Evolutionary conservation across 1,140 invertebrate genomes (phyloP), one percentile per base, ranked within the genome.

Genomic region (Trichonephila clavipes): DNA sequence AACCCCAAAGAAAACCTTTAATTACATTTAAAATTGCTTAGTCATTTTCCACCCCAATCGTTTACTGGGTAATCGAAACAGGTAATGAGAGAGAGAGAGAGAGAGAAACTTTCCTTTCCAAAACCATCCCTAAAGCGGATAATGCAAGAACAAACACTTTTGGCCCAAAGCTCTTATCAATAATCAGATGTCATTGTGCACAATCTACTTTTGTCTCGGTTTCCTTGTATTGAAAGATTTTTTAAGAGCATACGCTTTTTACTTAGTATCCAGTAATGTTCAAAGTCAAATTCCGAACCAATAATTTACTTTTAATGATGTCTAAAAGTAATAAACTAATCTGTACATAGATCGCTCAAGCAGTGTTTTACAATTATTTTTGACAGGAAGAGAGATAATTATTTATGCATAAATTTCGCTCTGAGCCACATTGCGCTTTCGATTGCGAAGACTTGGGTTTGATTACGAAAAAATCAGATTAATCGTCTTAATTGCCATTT

Each of bases 21-120:
- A 88, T 88, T 88, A 40, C 61, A 69, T 88, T 88, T 88, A n/a
- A 88, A 88, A 88, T 88, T 44, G 62, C 64, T 88, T 69, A 88
- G 28, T 88, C 87, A 88, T 88, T 88, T 88, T 88, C 64, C 34
- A 51, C 62, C 34, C 64, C 62, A 88, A 88, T 72, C 64, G 44
- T 44, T 88, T 88, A 88, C 34, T 12, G 40, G 62, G 87, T 88
- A 88, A 88, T 88, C 64, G 34, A 72, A 88, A 69, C 64, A 72
- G 21, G 21, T 88, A 88, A 88, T 69, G 34, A 88, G 64, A n/a
- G n/a, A n/a, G n/a, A n/a, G n/a, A n/a, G n/a, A n/a, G n/a, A n/a
- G n/a, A n/a, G n/a, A n/a, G n/a, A 40, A 66, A 44, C 87, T 69
- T 69, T 69, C 28, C 40, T 40, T 88, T 40, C 61, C 8, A 64